Evolutionary conservation across 2,797 vertebrate genomes (phyloP).

Genomic region (Percopsis omiscomaycus): DNA sequence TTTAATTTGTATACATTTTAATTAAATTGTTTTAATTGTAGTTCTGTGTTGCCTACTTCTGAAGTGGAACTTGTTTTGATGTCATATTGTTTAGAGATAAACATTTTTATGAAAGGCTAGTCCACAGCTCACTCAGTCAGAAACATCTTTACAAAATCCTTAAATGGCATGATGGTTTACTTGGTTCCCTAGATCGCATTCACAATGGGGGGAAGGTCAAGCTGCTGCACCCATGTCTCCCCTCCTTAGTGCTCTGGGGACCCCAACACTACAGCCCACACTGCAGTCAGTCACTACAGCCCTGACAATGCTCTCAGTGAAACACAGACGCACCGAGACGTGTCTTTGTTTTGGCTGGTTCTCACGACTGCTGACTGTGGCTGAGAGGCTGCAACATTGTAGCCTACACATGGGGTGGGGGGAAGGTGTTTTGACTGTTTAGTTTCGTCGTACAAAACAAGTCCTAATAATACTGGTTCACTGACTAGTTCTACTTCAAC

Average conservation of each 20-base stretch:
- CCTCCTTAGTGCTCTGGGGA: conserved; percentile 50
- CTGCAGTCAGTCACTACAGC: conserved; percentile 41
- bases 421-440: conserved; percentile 21
- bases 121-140: conserved; percentile 41
- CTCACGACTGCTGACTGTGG: conserved; percentile 60
- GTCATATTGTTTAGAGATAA: neutral
- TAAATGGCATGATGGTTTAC: conserved; percentile 31
- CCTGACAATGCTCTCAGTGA: conserved; percentile 51
- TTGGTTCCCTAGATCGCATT: conserved; percentile 24
- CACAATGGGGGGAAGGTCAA: conserved; percentile 55
- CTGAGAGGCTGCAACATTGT: conserved; percentile 48
- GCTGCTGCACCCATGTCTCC: conserved; percentile 47
- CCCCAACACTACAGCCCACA: conserved; percentile 52
- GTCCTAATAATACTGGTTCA: conserved; percentile 31
- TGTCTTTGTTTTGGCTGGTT: conserved; percentile 68
- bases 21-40: neutral
- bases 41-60: too few species aligned
- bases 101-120: too few species aligned
- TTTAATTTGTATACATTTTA: neutral
- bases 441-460: conserved; percentile 13
- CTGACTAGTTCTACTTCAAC: conserved; percentile 36
- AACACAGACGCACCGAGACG: conserved; percentile 44
- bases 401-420: conserved; percentile 30
- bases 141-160: conserved; percentile 28
- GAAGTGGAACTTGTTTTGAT: too few species aligned